Evolutionary conservation across 2,888 invertebrate genomes (phyloP), one percentile per base, ranked within the genome.

Genomic region (Apamea anceps): DNA sequence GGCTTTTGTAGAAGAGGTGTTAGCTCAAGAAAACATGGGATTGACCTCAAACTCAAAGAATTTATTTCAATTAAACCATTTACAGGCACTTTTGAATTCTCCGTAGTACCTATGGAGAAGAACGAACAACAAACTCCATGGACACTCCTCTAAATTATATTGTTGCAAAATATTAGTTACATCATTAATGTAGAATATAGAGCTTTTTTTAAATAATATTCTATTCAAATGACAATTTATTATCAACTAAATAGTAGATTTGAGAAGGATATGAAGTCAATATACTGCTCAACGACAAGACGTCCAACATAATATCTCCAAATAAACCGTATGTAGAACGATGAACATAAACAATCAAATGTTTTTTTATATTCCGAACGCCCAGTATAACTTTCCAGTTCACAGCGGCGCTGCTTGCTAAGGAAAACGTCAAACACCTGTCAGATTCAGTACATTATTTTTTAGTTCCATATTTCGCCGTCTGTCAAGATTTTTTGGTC

Each of bases 331-430:
- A 75, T 71, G 66, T 77, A 66, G 76, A 83, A 82, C 77, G 79
- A 73, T 86, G 25, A 79, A 79, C 75, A 73, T 86, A 85, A 86
- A 85, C 73, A 85, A 79, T 86, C 62, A 62, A 65, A 86, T 25
- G 65, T 74, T 86, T 85, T 85, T 48, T 83, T 73, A 78, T 45
- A 72, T 75, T 70, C 66, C 70, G 48, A 75, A 62, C 51, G 32
- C 7, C 82, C 57, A 82, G 0, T 28, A 21, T 66, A 63, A 37
- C 62, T 45, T 75, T 67, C 51, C 86, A 13, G 66, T 74, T 63
- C 10, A 45, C 18, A 51, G 71, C 21, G 82, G 82, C 84, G 86
- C 86, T 74, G 73, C 73, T 74, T 63, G 73, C 42, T 51, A 57
- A 71, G 32, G 60, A 54, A 57, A 71, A 79, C 73, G 73, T 86